Evolutionary conservation across 1,140 invertebrate genomes (phyloP).

Genomic region (Brachionus paranguensis): DNA sequence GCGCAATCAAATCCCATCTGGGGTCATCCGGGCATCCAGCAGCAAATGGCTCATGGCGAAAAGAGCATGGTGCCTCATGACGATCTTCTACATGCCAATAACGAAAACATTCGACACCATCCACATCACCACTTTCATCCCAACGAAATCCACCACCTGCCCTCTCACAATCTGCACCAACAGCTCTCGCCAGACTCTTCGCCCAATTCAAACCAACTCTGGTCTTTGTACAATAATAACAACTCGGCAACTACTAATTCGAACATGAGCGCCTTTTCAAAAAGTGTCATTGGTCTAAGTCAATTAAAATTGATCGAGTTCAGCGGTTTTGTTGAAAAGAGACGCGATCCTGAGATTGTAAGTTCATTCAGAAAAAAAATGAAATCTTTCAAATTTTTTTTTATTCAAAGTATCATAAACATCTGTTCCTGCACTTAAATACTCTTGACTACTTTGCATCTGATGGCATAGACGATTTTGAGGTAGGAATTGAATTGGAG

Average conservation of each 20-base stretch:
- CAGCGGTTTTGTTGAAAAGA: slow-evolving; percentile 13
- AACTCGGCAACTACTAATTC: neutral
- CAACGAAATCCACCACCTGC: neutral
- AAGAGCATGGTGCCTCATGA: neutral
- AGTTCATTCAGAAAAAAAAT: neutral
- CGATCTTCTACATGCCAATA: neutral
- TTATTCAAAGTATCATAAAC: slow-evolving; percentile 21
- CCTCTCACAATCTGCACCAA: neutral
- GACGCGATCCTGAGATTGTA: slow-evolving; percentile 24
- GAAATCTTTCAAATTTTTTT: neutral
- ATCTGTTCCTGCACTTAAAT: slow-evolving; percentile 30
- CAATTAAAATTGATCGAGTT: slow-evolving; percentile 26
- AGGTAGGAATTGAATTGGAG: neutral
- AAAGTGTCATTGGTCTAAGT: slow-evolving; percentile 17
- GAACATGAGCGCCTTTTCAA: neutral
- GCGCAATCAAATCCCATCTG: neutral
- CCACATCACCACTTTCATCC: neutral
- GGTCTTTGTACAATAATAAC: slow-evolving; percentile 15
- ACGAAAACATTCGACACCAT: slow-evolving; percentile 14
- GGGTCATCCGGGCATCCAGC: slow-evolving; percentile 27
- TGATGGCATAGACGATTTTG: slow-evolving; percentile 9
- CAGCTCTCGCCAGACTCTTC: slow-evolving; percentile 6
- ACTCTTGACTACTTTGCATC: slow-evolving; percentile 3
- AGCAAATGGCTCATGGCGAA: neutral
- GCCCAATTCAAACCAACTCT: slow-evolving; percentile 16